Evolutionary conservation across 1,140 invertebrate species (phyloP).

Genomic region (Anastrepha obliqua): DNA sequence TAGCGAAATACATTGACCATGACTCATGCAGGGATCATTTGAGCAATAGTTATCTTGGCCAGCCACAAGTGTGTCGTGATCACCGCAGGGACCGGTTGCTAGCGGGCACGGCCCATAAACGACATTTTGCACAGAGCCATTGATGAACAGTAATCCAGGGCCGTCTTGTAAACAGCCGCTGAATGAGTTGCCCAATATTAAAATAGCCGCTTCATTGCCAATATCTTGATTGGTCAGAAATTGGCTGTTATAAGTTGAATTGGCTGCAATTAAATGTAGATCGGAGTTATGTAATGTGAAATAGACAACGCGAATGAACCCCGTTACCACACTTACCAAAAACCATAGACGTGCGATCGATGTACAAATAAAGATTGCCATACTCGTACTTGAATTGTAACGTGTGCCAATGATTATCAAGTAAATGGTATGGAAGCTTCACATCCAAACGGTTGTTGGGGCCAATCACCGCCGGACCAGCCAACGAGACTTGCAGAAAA

Average conservation of each 20-base stretch:
- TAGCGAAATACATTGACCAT: constrained; percentile 85
- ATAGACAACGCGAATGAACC: not conserved
- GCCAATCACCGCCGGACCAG: constrained; percentile 76
- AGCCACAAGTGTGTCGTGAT: constrained; percentile 76
- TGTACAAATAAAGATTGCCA: constrained; percentile 79
- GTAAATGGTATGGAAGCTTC: constrained; percentile 79
- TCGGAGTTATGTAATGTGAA: not conserved
- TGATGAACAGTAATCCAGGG: constrained; percentile 86
- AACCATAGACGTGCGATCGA: constrained; percentile 70
- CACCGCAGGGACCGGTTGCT: constrained; percentile 81
- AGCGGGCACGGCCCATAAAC: constrained; percentile 85
- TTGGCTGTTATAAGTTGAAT: constrained; percentile 85
- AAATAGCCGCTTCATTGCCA: constrained; percentile 78
- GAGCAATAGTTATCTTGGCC: constrained; percentile 82
- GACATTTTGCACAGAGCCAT: constrained; percentile 80
- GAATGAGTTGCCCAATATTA: constrained; percentile 87
- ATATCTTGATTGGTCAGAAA: constrained; percentile 82
- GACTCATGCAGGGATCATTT: constrained; percentile 86
- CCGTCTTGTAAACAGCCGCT: constrained; percentile 89
- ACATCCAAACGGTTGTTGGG: constrained; percentile 78
- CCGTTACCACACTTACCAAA: constrained; percentile 65
- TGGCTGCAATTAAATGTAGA: constrained; percentile 77
- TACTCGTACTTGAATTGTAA: constrained; percentile 76
- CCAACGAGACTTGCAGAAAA: constrained; percentile 81
- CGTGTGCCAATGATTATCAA: constrained; percentile 87